Base-by-base conservation (phyloP, 1,140 invertebrate species). In the Maconellicoccus hirsutus region DNA sequence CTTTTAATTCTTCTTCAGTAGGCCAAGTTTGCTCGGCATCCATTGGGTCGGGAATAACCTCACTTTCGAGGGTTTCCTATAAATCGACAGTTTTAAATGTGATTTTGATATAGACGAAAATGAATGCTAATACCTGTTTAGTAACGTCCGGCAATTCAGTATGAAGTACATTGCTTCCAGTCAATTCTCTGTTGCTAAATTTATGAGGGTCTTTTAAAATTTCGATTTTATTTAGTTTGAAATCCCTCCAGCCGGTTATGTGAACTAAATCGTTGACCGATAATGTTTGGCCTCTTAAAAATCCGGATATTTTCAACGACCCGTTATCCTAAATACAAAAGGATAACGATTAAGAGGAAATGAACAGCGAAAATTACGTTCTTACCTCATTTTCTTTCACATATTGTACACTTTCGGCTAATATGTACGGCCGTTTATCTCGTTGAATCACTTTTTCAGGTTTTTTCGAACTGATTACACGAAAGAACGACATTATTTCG, bases 1-100 rank as follows among this genome's bases (percentile, higher is more conserved):
- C 83, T 75, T 85, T 84, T 70, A 96, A 82, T 82, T 96, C 93
- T 78, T 96, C 91, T 73, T 93, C 89, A 26, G 92, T 96, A 0
- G 94, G 94, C 91, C 92, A 97, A 23, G 94, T 96, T 82, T 98
- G 95, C 81, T 98, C 95, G 16, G 88, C 91, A 79, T 96, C 91
- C 92, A 98, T 93, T 27, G 88, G 86, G 82, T 97, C 92, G 22
- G 88, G 87, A 71, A 87, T 82, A 81, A 92, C 90, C 82, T 96
- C 93, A 74, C 83, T 83, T 72, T 86, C 80, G 19, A 97, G 81
- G 69, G 86, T 86, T 77, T 91, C 90, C 82, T 88, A 71, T 71
- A 14, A 29, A 14, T 38, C 7, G 71, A 8, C 21, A 22, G 71
- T 71, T 73, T 19, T 71, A 69, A 69, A 33, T 70, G 14, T 72